Conservation (phyloP, 2,113 vertebrate species). For the Semicossyphus pulcher region DNA sequence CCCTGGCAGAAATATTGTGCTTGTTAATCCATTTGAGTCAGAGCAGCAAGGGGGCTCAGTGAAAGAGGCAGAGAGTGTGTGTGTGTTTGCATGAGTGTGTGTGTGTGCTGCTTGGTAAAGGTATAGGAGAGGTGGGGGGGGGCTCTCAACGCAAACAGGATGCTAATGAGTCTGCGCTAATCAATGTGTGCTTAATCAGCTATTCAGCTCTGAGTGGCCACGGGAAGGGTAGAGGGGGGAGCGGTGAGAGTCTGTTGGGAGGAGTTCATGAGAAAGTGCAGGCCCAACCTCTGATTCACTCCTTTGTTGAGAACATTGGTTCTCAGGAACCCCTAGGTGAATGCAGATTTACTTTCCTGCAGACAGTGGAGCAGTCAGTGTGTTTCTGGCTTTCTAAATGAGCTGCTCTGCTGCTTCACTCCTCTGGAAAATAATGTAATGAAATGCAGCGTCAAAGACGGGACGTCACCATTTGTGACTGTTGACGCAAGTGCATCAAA, state of each 20-base stretch:
- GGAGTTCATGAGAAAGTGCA: slow-evolving; percentile 83
- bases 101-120: slow-evolving; percentile 51
- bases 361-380: slow-evolving; percentile 21
- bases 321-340: slow-evolving; percentile 60
- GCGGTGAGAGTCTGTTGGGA: slow-evolving; percentile 55
- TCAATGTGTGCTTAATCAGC: slow-evolving; percentile 91
- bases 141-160: slow-evolving; percentile 85
- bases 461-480: background rate
- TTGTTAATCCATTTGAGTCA: slow-evolving; percentile 85
- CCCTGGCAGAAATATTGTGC: slow-evolving; percentile 69
- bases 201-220: slow-evolving; percentile 79
- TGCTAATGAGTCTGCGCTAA: slow-evolving; percentile 88
- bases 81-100: slow-evolving; percentile 11
- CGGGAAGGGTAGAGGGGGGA: slow-evolving; percentile 47
- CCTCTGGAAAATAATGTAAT: slow-evolving; percentile 1
- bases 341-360: slow-evolving; percentile 58
- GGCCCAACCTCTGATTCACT: slow-evolving; percentile 73
- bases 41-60: slow-evolving; percentile 56
- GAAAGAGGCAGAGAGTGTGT: slow-evolving; percentile 28
- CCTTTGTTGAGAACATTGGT: slow-evolving; percentile 66
- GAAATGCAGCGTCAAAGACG: slow-evolving; percentile 13
- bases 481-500: background rate
- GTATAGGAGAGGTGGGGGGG: slow-evolving; percentile 25
- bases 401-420: slow-evolving; percentile 7
- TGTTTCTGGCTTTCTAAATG: slow-evolving; percentile 16